phyloP scores from a whole-genome alignment of 1,140 invertebrate species.

The Drosophila ambigua region DNA sequence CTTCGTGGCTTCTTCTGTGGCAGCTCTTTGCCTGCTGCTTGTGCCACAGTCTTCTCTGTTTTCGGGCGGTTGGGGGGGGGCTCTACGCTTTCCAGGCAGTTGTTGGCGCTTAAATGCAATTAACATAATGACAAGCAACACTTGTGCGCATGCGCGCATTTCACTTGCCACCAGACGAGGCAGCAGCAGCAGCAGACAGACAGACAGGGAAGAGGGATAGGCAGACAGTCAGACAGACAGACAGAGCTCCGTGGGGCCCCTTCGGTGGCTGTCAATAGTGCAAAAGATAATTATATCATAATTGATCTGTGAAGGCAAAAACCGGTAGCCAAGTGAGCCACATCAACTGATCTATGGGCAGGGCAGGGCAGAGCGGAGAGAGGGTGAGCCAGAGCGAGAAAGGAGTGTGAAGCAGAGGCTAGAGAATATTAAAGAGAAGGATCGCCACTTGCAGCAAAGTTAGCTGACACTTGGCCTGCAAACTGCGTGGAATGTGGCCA shows the following conservation, averaged over 20 bases:
- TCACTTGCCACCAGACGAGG: conserved; percentile 53
- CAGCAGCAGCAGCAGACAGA: conserved; percentile 1
- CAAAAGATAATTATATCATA: conserved; percentile 80
- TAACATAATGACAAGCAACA: conserved; percentile 82
- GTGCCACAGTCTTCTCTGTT: conserved; percentile 22
- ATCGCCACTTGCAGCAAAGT: background rate
- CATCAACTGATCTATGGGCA: conserved; percentile 10
- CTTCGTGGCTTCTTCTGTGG: background rate
- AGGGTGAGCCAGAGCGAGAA: background rate
- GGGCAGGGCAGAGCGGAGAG: conserved; percentile 6
- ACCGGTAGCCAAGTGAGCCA: conserved; percentile 58
- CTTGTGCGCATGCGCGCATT: conserved; percentile 80
- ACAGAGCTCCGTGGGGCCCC: conserved; percentile 4
- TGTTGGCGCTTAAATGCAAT: conserved; percentile 79
- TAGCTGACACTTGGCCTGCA: background rate
- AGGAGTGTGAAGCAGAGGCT: background rate
- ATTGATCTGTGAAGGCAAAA: conserved; percentile 59
- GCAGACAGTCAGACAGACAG: background rate
- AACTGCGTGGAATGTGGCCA: too few species aligned
- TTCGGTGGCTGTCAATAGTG: conserved; percentile 67
- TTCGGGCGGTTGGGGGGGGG: conserved; percentile 6
- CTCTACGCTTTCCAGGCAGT: conserved; percentile 9
- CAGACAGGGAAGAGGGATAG: too few species aligned
- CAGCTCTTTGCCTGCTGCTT: background rate
- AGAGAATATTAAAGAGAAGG: too few species aligned